A percentile compares a stretch with the other conserved stretches of the same genome.
Evolutionary conservation across 2,797 vertebrate species (phyloP).

Genomic region (Chloroceryle amazona): DNA sequence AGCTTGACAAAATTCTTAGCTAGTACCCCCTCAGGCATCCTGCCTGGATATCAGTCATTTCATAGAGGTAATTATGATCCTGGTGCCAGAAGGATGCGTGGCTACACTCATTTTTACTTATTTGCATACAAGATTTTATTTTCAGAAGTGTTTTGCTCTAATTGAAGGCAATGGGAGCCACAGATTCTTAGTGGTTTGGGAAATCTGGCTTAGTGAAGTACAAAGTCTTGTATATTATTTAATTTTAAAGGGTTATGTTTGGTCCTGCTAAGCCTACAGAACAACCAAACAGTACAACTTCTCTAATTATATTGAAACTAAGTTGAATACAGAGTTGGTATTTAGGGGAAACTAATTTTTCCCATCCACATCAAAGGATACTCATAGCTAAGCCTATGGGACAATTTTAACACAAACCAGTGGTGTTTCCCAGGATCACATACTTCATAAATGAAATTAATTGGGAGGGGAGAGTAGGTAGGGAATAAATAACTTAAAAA

Average conservation of each 20-base stretch:
- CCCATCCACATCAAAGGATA: not conserved
- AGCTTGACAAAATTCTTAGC: not conserved
- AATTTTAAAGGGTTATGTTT: not conserved
- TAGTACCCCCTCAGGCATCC: not conserved
- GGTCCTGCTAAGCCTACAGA: not conserved
- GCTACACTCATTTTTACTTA: not conserved
- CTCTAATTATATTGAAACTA: not conserved
- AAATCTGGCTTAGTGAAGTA: not conserved
- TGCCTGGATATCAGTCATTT: slow-evolving; percentile 19
- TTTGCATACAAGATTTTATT: slow-evolving; percentile 47
- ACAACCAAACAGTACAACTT: not conserved
- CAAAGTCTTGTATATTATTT: not conserved
- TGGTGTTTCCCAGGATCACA: not conserved
- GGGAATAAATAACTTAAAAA: no score
- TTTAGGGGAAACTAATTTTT: not conserved
- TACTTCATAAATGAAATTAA: not conserved
- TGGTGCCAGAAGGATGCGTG: slow-evolving; percentile 44
- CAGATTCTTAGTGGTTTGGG: slow-evolving; percentile 24
- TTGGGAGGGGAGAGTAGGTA: rapidly evolving
- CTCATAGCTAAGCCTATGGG: not conserved
- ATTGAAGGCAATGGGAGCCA: not conserved
- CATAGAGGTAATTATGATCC: not conserved
- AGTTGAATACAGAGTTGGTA: not conserved
- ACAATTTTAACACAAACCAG: not conserved
- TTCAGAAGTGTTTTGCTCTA: not conserved